Evolutionary conservation across 2,888 invertebrate species (phyloP), one percentile per base, ranked within the genome.

Genomic region (Diaphora mendica): DNA sequence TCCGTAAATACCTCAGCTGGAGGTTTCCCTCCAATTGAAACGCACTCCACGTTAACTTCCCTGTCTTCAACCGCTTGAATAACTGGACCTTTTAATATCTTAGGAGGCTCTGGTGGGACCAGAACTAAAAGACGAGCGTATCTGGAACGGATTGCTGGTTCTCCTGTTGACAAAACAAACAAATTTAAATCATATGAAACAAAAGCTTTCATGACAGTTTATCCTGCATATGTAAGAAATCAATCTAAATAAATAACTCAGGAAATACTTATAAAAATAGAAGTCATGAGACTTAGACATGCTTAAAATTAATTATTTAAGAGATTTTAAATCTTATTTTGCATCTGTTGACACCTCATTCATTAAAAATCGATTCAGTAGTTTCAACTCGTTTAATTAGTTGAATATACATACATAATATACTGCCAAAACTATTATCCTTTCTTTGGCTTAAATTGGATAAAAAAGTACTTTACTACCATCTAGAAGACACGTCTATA

Each of bases 11-110:
- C 98, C 96, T 99, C 98, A 65, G 99, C 98, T 0, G 99, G 98
- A 7, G 99, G 99, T 91, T 99, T 99, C 64, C 99, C 99, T 39
- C 98, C 99, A 83, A 97, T 96, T 77, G 99, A 99, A 68, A 98
- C 96, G 91, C 99, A 99, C 87, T 99, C 98, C 85, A 99, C 96
- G 88, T 98, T 98, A 64, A 99, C 97, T 89, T 98, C 98, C 69
- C 98, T 96, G 90, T 99, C 99, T 91, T 99, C 99, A 0, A 98
- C 98, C n/a, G 99, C 98, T 73, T 97, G 97, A 82, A 99, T 96
- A 81, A 97, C 97, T 80, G 97, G 97, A 13, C 98, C 98, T 89
- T 98, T 98, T 17, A 97, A 95, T 84, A 99, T 99, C 89, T 97
- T 97, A 0, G 99, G 99, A 13, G 98, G 97, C 79, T 98, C 98